Evolutionary conservation across 1,140 invertebrate genomes (phyloP).

Genomic region (Ylistrum balloti): DNA sequence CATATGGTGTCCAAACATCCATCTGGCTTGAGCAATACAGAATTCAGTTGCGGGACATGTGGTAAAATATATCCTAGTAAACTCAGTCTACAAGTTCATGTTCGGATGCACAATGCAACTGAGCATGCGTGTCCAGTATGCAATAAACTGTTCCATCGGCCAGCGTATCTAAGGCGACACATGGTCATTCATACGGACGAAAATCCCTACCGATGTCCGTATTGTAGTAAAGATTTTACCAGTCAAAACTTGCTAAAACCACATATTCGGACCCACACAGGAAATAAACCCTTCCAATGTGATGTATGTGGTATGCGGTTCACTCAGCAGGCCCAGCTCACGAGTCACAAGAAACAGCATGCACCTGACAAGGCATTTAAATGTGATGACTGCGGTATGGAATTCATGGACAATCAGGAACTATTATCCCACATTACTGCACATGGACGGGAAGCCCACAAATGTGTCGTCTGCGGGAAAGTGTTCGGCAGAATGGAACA

Average conservation of each 20-base stretch:
- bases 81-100: background rate
- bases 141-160: background rate
- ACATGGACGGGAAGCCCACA: background rate
- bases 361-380: background rate
- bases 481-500: background rate
- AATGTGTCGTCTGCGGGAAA: background rate
- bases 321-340: background rate
- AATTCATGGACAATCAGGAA: background rate
- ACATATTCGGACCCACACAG: background rate
- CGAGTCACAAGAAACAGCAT: background rate
- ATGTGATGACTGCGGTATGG: background rate
- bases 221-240: background rate
- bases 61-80: background rate
- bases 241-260: background rate
- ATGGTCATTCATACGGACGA: background rate
- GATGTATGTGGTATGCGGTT: background rate
- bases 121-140: background rate
- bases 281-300: slow-evolving; percentile 43
- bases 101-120: background rate
- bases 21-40: background rate
- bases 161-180: background rate
- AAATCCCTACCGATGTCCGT: background rate
- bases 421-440: background rate
- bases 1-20: background rate
- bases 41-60: background rate